Evolutionary conservation across 1,140 invertebrate genomes (phyloP), one percentile per base, ranked within the genome.

Genomic region (Aphaenogaster rudis): DNA sequence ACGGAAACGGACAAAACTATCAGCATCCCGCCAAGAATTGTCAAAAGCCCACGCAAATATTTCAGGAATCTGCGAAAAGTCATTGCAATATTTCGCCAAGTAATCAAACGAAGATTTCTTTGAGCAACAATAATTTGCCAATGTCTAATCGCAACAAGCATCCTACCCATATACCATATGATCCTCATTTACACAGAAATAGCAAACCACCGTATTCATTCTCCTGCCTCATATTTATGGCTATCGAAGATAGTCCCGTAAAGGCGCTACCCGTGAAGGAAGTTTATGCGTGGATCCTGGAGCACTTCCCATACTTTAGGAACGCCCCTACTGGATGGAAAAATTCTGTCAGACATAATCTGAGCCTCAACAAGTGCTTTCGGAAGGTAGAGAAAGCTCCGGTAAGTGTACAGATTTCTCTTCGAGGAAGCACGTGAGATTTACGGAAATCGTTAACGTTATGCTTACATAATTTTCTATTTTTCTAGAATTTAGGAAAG

Each of bases 251-350:
- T 88, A 98, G 98, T 0, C 96, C 97, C 5, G 97, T 97, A 63
- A 98, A 99, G 94, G 98, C 98, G 7, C 94, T 99, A 78, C 98
- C 98, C 2, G 99, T 99, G 0, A 99, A 99, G 93, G 99, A 99
- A 94, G 99, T 99, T 90, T 99, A 99, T 93, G 97, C 98, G n/a
- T 99, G 99, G 99, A 99, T 99, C 87, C 96, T 99, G 89, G 97
- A 98, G 89, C 98, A 99, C 94, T 99, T 99, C 96, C 99, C 99
- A 0, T 99, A 99, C 95, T 99, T 99, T 95, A 98, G 98, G 93
- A 98, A 98, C 91, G 99, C 99, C 3, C 98, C 99, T 0, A 99
- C 98, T 91, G 99, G 99, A 28, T 99, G 99, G 99, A 99, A 99
- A 96, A 99, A 99, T 95, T 99, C 98, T 77, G 99, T 99, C 1